Percentiles rank a stretch among this genome's conserved stretches.
These are phyloP conservation scores for Aphidius gifuensis DNA, from an alignment of 1,140 invertebrate genomes.

Conservation along the genomic window DNA sequence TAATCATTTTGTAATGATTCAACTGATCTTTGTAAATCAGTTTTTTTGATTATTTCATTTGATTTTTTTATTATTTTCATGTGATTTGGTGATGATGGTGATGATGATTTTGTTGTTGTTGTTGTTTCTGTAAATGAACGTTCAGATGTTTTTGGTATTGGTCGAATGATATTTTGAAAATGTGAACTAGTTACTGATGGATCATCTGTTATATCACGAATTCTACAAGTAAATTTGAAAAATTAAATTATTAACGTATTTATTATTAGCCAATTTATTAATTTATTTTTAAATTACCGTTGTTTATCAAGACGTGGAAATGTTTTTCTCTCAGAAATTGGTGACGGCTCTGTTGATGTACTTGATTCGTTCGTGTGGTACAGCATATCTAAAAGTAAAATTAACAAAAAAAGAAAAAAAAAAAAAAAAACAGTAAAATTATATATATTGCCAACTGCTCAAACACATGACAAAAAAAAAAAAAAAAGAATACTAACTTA, in stretches of 20 bases:
- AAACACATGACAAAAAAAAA: constrained; percentile 37
- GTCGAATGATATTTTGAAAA: constrained; percentile 36
- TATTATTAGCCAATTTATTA: too few relatives aligned
- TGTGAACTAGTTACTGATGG: constrained; percentile 40
- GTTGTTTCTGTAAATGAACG: constrained; percentile 33
- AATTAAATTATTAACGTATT: too few relatives aligned
- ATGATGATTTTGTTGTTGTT: constrained; percentile 24
- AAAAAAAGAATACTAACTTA: constrained; percentile 60
- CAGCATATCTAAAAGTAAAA: constrained; percentile 51
- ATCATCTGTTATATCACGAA: constrained; percentile 43
- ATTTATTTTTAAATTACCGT: background rate
- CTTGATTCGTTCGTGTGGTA: constrained; percentile 60
- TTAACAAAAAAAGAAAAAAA: constrained; percentile 29
- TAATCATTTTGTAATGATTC: constrained; percentile 43
- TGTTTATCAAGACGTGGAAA: constrained; percentile 47
- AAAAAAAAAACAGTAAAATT: background rate
- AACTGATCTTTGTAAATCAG: constrained; percentile 39
- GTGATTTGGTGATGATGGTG: constrained; percentile 44
- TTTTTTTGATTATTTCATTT: constrained; percentile 36
- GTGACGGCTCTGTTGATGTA: constrained; percentile 60
- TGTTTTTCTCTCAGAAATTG: constrained; percentile 59
- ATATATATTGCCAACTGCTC: background rate
- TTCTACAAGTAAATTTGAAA: constrained; percentile 27
- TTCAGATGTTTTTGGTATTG: constrained; percentile 43
- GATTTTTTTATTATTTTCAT: constrained; percentile 22